Conservation (phyloP, 2,113 vertebrate species). For the Xiphophorus hellerii region DNA sequence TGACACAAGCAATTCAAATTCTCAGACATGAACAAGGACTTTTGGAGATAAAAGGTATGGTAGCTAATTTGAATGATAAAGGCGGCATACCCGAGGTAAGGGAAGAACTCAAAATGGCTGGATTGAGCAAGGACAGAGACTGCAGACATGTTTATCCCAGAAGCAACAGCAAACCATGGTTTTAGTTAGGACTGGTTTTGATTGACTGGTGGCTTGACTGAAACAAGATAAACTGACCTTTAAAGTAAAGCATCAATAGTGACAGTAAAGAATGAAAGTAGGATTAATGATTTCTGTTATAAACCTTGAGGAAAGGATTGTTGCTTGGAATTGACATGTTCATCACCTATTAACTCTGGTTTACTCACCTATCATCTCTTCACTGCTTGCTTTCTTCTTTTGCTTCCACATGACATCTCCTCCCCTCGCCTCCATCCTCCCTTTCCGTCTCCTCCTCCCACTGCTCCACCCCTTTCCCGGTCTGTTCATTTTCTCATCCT, state of each 20-base stretch:
- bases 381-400: slow-evolving; percentile 1
- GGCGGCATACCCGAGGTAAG: not conserved
- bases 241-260: not conserved
- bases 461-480: slow-evolving; percentile 53
- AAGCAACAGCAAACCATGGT: not conserved
- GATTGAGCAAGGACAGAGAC: not conserved
- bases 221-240: not conserved
- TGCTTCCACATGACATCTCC: slow-evolving; percentile 22
- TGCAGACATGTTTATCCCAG: not conserved
- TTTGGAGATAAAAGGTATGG: not conserved
- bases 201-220: not conserved
- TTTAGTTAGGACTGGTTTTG: not conserved
- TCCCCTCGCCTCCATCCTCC: not conserved
- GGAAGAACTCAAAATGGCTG: not conserved
- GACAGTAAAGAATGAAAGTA: not conserved
- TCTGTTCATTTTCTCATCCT: slow-evolving; percentile 30
- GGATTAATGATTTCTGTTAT: not conserved
- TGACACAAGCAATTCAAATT: not conserved
- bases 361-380: slow-evolving; percentile 5
- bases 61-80: not conserved
- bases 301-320: not conserved
- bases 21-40: not conserved
- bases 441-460: slow-evolving; percentile 4
- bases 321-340: slow-evolving; percentile 7
- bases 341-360: slow-evolving; percentile 1